These are phyloP conservation scores for Acanthis flammea DNA, from an alignment of 2,797 vertebrate genomes.

Conservation along the genomic window DNA sequence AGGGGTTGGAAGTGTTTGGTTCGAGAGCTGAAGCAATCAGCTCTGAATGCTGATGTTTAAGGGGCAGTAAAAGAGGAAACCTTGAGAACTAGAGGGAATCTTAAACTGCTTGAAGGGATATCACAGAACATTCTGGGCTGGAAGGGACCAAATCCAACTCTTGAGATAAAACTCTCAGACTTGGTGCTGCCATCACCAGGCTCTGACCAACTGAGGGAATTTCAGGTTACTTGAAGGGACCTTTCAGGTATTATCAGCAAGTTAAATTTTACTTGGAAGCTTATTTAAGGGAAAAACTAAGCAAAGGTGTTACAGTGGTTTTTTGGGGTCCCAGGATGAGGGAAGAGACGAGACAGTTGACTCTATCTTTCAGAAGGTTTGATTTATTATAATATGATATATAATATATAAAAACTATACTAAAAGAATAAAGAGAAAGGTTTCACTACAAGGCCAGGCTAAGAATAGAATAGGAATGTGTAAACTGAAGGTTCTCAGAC, in stretches of 20 bases:
- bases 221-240: too few species aligned
- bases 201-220: accelerated
- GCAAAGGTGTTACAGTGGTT: too few species aligned
- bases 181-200: neutral
- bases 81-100: neutral
- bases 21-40: neutral
- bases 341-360: too few species aligned
- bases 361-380: too few species aligned
- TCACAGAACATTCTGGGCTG: neutral
- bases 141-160: neutral
- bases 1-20: accelerated
- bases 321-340: too few species aligned
- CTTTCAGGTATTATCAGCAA: neutral
- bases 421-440: too few species aligned
- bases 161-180: neutral
- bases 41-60: accelerated
- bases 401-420: too few species aligned
- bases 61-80: neutral
- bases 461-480: too few species aligned
- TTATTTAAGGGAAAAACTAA: neutral
- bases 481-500: too few species aligned
- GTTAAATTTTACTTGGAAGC: neutral
- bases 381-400: too few species aligned
- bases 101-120: neutral
- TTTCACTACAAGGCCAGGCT: too few species aligned